Base-by-base conservation (phyloP, 2,113 vertebrate species). In the Perognathus longimembris region DNA sequence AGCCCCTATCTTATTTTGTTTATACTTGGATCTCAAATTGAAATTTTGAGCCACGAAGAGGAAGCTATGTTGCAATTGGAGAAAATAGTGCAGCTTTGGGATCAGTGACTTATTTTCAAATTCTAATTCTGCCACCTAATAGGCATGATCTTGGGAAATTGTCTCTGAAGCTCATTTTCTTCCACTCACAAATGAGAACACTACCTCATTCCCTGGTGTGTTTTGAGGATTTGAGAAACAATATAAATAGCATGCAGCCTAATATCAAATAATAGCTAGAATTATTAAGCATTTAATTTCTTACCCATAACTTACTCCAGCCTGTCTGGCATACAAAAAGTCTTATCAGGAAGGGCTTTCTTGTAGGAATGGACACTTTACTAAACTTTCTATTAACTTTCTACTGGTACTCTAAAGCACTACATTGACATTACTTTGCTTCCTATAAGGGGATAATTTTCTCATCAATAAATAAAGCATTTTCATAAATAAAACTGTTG, bases 1-100 rank as follows among this genome's bases (percentile, higher is more conserved):
- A 96, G 69, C 42, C 74, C 71, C 38, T 63, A 15, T 78, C 89
- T 57, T 70, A 90, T 20, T 91, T 96, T 78, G 45, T 69, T 89
- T 32, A 86, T 45, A 45, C 45, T 45, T 11, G 9, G 45, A 79
- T 74, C 77, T 74, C 77, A 86, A 78, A 54, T 67, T 40, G 54
- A 89, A 75, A 74, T 85, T 82, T 64, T 83, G n/a, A 95, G 76
- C 85, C 64, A 69, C 1, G 78, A 81, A 95, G 45, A 80, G 71
- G 8, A 74, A 94, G 32, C 70, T 92, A 22, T 81, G 63, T 57
- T 92, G 54, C 67, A 88, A 77, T 42, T 74, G 83, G 36, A 20
- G 40, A 6, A 85, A 74, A 86, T 14, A 83, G 76, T 7, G 57
- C 10, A 85, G 38, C 34, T 93, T 93, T 86, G 32, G 22, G 82